Percentiles rank a stretch among this genome's conserved stretches.
phyloP scores from a whole-genome alignment of 1,140 invertebrate genomes.

The Zaprionus africanus region DNA sequence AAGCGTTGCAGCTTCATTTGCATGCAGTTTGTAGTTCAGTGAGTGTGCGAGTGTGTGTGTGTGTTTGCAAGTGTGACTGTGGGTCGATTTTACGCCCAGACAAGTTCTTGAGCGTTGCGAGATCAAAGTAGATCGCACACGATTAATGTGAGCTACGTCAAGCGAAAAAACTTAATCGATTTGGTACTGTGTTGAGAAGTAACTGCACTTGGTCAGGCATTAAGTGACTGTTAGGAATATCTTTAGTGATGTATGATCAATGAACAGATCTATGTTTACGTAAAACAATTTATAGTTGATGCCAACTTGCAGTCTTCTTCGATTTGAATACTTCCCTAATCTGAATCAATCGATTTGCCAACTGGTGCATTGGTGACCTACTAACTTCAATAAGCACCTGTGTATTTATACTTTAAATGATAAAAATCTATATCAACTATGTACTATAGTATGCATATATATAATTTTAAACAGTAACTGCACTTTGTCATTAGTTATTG shows the following conservation, averaged over 20 bases:
- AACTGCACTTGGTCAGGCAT: background rate
- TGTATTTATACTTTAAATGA: too few species aligned
- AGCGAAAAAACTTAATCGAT: conserved; percentile 15
- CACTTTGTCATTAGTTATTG: too few species aligned
- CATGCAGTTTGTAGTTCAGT: conserved; percentile 26
- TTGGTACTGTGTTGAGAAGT: background rate
- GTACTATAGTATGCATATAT: too few species aligned
- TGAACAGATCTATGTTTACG: background rate
- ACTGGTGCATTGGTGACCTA: too few species aligned
- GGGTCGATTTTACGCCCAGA: conserved; percentile 6
- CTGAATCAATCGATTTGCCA: too few species aligned
- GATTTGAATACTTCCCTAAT: too few species aligned
- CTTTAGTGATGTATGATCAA: background rate
- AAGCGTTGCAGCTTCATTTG: conserved; percentile 61
- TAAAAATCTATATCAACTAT: too few species aligned
- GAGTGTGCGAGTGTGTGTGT: background rate
- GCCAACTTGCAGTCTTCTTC: background rate
- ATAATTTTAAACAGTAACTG: too few species aligned
- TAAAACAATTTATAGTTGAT: background rate
- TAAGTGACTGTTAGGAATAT: background rate
- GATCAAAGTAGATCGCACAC: conserved; percentile 28
- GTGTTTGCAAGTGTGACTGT: background rate
- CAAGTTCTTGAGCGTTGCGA: conserved; percentile 2
- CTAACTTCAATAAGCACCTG: too few species aligned
- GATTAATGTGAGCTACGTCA: conserved; percentile 39